Evolutionary conservation across 2,113 vertebrate genomes (phyloP).

Genomic region (Elephantulus edwardii): DNA sequence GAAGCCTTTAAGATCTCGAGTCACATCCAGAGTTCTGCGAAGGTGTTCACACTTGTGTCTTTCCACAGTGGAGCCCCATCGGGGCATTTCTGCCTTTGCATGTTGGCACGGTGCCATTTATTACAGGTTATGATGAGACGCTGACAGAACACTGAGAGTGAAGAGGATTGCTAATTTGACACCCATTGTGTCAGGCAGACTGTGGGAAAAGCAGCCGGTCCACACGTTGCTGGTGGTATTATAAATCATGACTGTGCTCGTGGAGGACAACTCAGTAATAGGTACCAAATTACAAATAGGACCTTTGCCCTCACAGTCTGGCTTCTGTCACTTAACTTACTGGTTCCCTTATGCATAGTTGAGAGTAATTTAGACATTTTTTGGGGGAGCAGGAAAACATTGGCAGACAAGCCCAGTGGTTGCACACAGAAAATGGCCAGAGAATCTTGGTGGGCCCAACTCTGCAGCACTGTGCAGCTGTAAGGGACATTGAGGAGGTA

Average conservation of each 20-base stretch:
- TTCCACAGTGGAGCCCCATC: not conserved
- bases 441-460: not conserved
- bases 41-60: not conserved
- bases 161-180: not conserved
- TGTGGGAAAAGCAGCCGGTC: not conserved
- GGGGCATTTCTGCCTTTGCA: not conserved
- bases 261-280: not conserved
- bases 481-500: not conserved
- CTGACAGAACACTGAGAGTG: not conserved
- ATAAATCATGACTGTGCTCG: not conserved
- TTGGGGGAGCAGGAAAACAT: not conserved
- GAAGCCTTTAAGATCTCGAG: not conserved
- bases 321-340: not conserved
- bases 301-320: not conserved
- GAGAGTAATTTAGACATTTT: not conserved
- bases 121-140: not conserved
- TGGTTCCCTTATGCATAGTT: not conserved
- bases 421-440: not conserved
- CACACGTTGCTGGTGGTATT: not conserved
- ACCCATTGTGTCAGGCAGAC: not conserved
- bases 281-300: not conserved
- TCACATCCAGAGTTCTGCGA: not conserved
- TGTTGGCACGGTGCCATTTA: not conserved
- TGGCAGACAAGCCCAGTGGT: not conserved
- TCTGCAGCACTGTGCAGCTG: constrained; percentile 41